phyloP scores from a whole-genome alignment of 2,797 vertebrate genomes.

The Falco naumanni region DNA sequence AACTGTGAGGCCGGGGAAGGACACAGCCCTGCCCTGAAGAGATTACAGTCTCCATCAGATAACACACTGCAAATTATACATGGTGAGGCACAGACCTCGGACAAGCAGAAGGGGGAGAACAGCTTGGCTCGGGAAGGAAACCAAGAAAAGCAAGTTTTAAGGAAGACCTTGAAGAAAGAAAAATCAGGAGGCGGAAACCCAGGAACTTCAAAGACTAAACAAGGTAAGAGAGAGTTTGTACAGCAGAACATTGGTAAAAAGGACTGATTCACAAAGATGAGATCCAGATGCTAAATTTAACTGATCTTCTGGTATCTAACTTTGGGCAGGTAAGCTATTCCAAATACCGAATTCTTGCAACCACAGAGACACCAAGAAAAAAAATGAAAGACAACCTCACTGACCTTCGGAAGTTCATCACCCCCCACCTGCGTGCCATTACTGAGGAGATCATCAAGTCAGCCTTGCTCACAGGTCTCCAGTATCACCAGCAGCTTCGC shows the following conservation, averaged over 20 bases:
- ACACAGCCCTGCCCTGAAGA: constrained; percentile 24
- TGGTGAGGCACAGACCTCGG: not conserved
- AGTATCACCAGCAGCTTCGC: not conserved
- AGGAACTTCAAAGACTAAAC: not conserved
- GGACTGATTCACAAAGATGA: not conserved
- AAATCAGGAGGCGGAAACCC: not conserved
- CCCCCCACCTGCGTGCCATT: not conserved
- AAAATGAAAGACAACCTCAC: not conserved
- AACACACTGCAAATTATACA: constrained; percentile 10
- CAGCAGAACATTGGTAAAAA: not conserved
- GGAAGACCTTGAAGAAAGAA: not conserved
- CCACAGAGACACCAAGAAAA: not conserved
- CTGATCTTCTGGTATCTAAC: not conserved
- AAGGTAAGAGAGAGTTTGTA: not conserved
- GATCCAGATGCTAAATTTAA: not conserved
- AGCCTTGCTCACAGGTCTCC: not conserved
- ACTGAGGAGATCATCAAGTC: not conserved
- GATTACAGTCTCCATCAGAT: constrained; percentile 35
- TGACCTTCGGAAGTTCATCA: not conserved
- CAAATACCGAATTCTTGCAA: not conserved
- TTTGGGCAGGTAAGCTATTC: not conserved
- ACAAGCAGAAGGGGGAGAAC: not conserved
- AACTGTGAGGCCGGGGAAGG: not conserved
- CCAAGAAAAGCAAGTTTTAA: not conserved
- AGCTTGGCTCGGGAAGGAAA: not conserved